phyloP scores from a whole-genome alignment of 2,888 invertebrate species.

The Andricus quercusramuli region DNA sequence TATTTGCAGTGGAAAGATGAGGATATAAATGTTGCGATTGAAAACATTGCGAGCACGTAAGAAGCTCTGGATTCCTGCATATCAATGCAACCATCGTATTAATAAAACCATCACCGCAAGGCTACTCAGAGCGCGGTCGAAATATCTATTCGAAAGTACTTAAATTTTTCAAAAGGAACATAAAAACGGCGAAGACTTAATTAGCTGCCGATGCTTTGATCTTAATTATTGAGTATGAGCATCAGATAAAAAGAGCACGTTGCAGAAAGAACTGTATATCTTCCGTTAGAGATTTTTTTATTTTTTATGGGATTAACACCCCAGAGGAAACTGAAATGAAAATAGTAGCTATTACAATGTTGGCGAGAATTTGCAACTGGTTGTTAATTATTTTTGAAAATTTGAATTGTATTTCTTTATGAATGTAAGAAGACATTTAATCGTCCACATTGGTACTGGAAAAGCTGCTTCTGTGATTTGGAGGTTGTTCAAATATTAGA shows the following conservation, averaged over 20 bases:
- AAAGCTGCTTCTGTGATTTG: too few species aligned
- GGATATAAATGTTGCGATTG: constrained; percentile 15
- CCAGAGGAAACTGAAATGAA: not conserved
- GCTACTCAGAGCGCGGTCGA: not conserved
- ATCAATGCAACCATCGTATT: not conserved
- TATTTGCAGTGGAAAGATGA: constrained; percentile 5
- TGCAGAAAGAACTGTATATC: not conserved
- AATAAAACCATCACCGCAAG: not conserved
- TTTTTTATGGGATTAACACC: not conserved
- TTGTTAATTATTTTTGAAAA: too few species aligned
- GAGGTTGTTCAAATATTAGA: too few species aligned
- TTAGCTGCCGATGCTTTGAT: not conserved
- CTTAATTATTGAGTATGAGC: not conserved
- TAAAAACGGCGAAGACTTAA: not conserved
- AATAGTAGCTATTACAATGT: not conserved
- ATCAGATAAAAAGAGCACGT: not conserved
- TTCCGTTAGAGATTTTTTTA: not conserved
- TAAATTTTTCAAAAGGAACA: not conserved
- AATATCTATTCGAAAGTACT: not conserved
- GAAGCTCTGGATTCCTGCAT: constrained; percentile 24
- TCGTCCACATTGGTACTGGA: too few species aligned
- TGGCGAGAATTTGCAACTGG: too few species aligned
- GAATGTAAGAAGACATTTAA: too few species aligned
- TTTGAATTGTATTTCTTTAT: too few species aligned
- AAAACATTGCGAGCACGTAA: constrained; percentile 8